A percentile compares a stretch with the other conserved stretches of the same genome.
Evolutionary conservation across 2,888 invertebrate genomes (phyloP).

Genomic region (Adelphocoris suturalis): DNA sequence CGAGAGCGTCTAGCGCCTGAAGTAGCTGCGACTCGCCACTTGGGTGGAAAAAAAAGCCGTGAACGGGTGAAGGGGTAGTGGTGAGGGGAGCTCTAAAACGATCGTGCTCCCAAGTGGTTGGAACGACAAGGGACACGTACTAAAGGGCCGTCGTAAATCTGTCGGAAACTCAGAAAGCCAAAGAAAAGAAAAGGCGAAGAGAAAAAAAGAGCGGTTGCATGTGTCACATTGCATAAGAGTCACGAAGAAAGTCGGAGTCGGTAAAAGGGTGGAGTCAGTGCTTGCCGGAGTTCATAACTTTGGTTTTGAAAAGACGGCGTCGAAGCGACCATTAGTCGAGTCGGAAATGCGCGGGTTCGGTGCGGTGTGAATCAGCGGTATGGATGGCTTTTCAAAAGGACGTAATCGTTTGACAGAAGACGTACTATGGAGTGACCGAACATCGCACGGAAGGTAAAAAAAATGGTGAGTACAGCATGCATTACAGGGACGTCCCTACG

Average conservation of each 20-base stretch:
- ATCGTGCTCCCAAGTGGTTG: slow-evolving; percentile 52
- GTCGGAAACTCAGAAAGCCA: slow-evolving; percentile 48
- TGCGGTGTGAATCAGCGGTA: too few species aligned
- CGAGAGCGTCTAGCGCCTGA: slow-evolving; percentile 43
- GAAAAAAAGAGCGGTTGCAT: slow-evolving; percentile 54
- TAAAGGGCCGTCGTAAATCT: slow-evolving; percentile 67
- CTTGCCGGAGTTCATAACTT: slow-evolving; percentile 6
- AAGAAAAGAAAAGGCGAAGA: not conserved
- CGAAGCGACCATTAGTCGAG: not conserved
- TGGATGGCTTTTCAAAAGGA: too few species aligned
- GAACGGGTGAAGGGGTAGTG: not conserved
- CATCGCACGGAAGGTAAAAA: too few species aligned
- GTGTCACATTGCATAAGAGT: slow-evolving; percentile 64
- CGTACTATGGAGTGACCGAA: too few species aligned
- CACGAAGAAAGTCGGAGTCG: slow-evolving; percentile 60
- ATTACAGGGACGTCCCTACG: too few species aligned
- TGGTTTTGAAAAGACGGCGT: not conserved
- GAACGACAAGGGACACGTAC: slow-evolving; percentile 67
- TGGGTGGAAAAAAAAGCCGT: not conserved
- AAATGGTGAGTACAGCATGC: too few species aligned
- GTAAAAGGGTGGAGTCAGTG: not conserved
- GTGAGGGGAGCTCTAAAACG: slow-evolving; percentile 41
- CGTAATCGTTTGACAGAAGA: too few species aligned
- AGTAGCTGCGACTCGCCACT: slow-evolving; percentile 45
- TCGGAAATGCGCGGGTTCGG: not conserved